phyloP scores from a whole-genome alignment of 2,113 vertebrate species.

The Rhynchopsitta pachyrhyncha region DNA sequence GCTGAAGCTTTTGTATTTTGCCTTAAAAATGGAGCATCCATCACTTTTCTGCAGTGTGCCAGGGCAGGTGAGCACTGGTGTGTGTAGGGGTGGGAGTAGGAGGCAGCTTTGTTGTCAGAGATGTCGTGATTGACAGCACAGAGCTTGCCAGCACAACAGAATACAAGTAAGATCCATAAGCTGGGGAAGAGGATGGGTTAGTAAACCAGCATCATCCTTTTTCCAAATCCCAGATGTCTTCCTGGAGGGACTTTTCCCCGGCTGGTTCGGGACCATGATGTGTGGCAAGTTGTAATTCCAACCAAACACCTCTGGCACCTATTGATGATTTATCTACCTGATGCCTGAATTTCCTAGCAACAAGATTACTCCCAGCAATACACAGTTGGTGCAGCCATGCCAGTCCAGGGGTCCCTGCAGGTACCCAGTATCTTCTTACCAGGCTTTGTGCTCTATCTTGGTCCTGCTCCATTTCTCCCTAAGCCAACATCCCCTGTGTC shows the following conservation, averaged over 20 bases:
- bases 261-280: accelerated
- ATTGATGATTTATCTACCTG: neutral
- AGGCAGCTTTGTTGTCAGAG: neutral
- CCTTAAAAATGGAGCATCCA: neutral
- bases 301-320: neutral
- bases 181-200: neutral
- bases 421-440: neutral
- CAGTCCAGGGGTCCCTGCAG: neutral
- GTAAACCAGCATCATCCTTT: neutral
- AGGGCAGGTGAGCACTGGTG: neutral
- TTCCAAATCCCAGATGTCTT: neutral
- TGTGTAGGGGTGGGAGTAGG: neutral
- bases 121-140: accelerated
- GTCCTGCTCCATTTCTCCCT: neutral
- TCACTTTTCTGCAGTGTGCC: neutral
- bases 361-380: neutral
- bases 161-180: neutral
- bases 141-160: neutral
- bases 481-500: accelerated
- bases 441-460: neutral
- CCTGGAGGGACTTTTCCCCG: neutral
- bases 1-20: neutral
- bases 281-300: neutral
- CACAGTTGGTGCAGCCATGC: accelerated
- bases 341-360: neutral